Conservation (phyloP, 1,140 invertebrate genomes). For the Bilobella aurantiaca region DNA sequence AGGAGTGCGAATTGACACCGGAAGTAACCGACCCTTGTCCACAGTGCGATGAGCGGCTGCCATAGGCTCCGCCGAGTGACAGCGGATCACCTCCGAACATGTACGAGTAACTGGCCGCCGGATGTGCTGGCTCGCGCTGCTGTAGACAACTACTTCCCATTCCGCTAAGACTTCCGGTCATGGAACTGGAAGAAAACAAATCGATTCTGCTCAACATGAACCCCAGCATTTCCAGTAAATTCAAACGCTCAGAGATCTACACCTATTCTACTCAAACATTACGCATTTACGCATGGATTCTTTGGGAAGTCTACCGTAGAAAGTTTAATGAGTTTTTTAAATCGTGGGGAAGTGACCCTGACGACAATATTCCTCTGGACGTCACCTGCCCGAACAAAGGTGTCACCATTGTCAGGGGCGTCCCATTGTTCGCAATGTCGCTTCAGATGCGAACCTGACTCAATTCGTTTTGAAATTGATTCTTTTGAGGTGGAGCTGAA, state of each 20-base stretch:
- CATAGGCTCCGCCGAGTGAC: constrained; percentile 53
- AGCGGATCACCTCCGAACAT: constrained; percentile 81
- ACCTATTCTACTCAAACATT: too few relatives aligned
- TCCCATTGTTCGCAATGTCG: not conserved
- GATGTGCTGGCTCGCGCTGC: constrained; percentile 57
- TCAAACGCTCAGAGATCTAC: too few relatives aligned
- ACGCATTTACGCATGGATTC: too few relatives aligned
- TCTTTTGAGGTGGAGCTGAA: constrained; percentile 4
- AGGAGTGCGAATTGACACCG: constrained; percentile 32
- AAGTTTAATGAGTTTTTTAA: too few relatives aligned
- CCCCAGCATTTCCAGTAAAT: too few relatives aligned
- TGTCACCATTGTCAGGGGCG: not conserved
- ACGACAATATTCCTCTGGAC: too few relatives aligned
- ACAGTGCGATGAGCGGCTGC: constrained; percentile 50
- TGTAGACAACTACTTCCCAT: constrained; percentile 79
- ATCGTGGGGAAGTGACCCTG: too few relatives aligned
- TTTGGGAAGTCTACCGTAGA: too few relatives aligned
- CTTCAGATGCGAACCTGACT: not conserved
- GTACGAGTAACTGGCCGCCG: constrained; percentile 66
- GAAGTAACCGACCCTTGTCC: constrained; percentile 33
- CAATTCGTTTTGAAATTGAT: constrained; percentile 25
- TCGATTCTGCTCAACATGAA: too few relatives aligned
- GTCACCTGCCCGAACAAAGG: too few relatives aligned
- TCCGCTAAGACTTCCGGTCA: constrained; percentile 63
- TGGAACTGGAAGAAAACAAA: constrained; percentile 51